A percentile compares a stretch with the other conserved stretches of the same genome.
These are phyloP conservation scores for Phaonia tiefii DNA, from an alignment of 2,888 invertebrate species.

Conservation along the genomic window DNA sequence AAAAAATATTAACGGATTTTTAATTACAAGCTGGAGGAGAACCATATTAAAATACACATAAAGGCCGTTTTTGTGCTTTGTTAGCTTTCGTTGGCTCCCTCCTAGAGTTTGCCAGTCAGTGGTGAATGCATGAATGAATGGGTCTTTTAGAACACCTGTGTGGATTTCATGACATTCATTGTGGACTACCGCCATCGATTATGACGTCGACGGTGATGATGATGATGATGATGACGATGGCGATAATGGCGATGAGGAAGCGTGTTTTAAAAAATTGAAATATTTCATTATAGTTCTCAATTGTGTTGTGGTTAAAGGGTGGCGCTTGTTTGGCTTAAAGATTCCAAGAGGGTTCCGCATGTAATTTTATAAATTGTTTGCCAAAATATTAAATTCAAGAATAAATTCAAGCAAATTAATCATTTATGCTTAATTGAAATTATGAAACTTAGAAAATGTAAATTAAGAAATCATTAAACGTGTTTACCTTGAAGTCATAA, in stretches of 20 bases:
- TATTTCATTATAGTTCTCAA: too few species aligned
- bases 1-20: slow-evolving; percentile 57
- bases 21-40: slow-evolving; percentile 54
- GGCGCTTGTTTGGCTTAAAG: too few species aligned
- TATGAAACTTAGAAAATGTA: too few species aligned
- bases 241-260: slow-evolving; percentile 46
- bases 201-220: neutral
- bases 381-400: too few species aligned
- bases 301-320: too few species aligned
- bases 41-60: slow-evolving; percentile 58
- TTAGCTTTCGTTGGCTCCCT: neutral
- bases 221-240: neutral
- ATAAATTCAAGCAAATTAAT: too few species aligned
- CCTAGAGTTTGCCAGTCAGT: neutral
- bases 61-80: slow-evolving; percentile 28
- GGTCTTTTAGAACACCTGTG: slow-evolving; percentile 59
- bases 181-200: slow-evolving; percentile 13
- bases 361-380: too few species aligned
- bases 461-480: too few species aligned
- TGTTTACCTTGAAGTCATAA: too few species aligned
- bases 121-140: neutral
- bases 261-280: slow-evolving; percentile 23
- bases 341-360: too few species aligned
- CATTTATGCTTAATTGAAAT: too few species aligned
- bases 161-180: slow-evolving; percentile 50